These are phyloP conservation scores for Pachypanchax playfairii DNA, from an alignment of 2,113 vertebrate species.

Conservation along the genomic window DNA sequence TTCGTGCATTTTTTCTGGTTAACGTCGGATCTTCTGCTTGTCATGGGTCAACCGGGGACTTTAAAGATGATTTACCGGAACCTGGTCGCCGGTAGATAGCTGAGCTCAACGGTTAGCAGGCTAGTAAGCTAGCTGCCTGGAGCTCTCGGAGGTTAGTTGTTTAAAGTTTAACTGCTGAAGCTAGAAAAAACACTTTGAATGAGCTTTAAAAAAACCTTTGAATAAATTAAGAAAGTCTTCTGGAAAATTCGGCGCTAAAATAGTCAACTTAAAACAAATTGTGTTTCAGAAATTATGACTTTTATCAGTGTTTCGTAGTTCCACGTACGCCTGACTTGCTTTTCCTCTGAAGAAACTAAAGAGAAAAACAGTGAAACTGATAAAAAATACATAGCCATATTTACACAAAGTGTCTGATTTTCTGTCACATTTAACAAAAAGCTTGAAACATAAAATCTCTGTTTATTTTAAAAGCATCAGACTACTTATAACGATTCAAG, in stretches of 20 bases:
- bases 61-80: not conserved
- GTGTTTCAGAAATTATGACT: not conserved
- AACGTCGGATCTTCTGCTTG: not conserved
- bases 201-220: rapidly evolving
- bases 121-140: conserved; percentile 1
- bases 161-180: rapidly evolving
- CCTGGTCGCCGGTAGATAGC: not conserved
- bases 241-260: not conserved
- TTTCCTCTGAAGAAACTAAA: not conserved
- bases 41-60: not conserved
- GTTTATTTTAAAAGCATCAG: too few species aligned
- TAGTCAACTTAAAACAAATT: not conserved
- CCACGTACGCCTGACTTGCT: too few species aligned
- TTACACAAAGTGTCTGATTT: too few species aligned
- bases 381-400: not conserved
- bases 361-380: not conserved
- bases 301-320: not conserved
- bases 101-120: conserved; percentile 14
- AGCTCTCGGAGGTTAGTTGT: not conserved
- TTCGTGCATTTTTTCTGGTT: not conserved
- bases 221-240: rapidly evolving
- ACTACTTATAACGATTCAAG: too few species aligned
- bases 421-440: too few species aligned
- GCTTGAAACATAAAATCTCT: too few species aligned
- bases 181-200: rapidly evolving